Conservation (phyloP, 1,140 invertebrate genomes). For the Trachelipus rathkii region DNA sequence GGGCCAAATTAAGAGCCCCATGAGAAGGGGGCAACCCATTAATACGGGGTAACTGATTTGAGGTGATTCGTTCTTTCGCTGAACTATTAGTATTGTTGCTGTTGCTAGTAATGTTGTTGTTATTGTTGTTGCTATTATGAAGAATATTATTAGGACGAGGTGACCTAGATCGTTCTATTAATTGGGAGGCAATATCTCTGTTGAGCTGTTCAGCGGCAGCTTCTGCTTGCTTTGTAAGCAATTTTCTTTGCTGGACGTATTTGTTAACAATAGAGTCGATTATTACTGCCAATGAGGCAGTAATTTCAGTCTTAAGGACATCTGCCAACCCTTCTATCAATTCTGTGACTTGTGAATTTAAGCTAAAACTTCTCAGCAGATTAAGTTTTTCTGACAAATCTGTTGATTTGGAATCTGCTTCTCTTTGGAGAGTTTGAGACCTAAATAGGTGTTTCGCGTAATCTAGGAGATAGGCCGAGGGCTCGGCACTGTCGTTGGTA, state of each 20-base stretch:
- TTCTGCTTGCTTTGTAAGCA: constrained; percentile 69
- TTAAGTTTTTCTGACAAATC: constrained; percentile 44
- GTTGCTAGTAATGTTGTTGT: constrained; percentile 59
- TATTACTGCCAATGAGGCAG: constrained; percentile 72
- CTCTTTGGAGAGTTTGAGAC: constrained; percentile 18
- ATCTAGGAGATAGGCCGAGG: constrained; percentile 45
- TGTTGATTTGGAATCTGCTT: constrained; percentile 33
- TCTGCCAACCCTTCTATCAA: constrained; percentile 75
- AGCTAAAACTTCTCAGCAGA: constrained; percentile 52
- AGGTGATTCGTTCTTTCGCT: constrained; percentile 63
- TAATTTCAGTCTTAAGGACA: constrained; percentile 82
- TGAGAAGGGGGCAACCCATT: constrained; percentile 55
- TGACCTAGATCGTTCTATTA: constrained; percentile 36
- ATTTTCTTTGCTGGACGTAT: constrained; percentile 48
- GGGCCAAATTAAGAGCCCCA: constrained; percentile 47
- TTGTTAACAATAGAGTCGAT: constrained; percentile 76
- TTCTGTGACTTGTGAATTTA: constrained; percentile 43
- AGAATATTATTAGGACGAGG: constrained; percentile 40
- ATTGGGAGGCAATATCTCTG: constrained; percentile 39
- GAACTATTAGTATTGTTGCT: constrained; percentile 58
- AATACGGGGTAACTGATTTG: constrained; percentile 59
- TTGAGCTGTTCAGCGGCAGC: constrained; percentile 39
- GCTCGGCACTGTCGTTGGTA: constrained; percentile 34
- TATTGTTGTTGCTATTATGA: constrained; percentile 36
- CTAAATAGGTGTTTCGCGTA: constrained; percentile 44